Conservation (phyloP, 2,888 invertebrate species). For the Synergus gifuensis region DNA sequence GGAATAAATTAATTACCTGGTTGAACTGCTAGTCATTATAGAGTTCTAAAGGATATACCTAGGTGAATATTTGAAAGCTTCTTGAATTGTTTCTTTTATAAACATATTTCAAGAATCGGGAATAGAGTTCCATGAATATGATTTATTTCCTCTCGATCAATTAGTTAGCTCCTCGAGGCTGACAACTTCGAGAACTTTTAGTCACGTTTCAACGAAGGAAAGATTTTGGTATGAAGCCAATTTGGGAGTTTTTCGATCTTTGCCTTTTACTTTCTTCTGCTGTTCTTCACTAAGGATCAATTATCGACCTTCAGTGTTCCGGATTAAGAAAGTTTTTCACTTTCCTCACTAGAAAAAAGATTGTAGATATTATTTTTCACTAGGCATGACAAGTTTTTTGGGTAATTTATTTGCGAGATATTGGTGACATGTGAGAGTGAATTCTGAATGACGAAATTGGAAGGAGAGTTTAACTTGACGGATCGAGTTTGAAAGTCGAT, state of each 20-base stretch:
- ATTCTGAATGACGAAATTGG: background rate
- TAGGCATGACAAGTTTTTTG: background rate
- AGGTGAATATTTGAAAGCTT: background rate
- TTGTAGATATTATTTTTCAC: background rate
- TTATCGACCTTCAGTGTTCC: background rate
- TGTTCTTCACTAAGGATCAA: background rate
- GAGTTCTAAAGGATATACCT: background rate
- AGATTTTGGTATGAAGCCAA: constrained; percentile 9
- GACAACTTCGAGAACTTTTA: background rate
- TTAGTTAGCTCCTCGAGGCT: background rate
- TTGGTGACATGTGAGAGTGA: background rate
- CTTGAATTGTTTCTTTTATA: background rate
- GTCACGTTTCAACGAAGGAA: too few species aligned
- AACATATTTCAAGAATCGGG: background rate
- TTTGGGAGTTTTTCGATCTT: constrained; percentile 14
- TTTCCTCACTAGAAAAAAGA: background rate
- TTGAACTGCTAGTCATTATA: background rate
- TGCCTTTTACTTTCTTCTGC: background rate
- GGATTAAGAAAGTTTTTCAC: constrained; percentile 24
- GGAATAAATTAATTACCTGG: background rate
- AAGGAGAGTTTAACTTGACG: background rate
- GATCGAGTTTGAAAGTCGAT: constrained; percentile 14
- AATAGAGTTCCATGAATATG: background rate
- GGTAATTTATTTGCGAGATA: background rate
- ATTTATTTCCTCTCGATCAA: background rate